phyloP scores from a whole-genome alignment of 2,888 invertebrate genomes.

The Lepidonotus clava region DNA sequence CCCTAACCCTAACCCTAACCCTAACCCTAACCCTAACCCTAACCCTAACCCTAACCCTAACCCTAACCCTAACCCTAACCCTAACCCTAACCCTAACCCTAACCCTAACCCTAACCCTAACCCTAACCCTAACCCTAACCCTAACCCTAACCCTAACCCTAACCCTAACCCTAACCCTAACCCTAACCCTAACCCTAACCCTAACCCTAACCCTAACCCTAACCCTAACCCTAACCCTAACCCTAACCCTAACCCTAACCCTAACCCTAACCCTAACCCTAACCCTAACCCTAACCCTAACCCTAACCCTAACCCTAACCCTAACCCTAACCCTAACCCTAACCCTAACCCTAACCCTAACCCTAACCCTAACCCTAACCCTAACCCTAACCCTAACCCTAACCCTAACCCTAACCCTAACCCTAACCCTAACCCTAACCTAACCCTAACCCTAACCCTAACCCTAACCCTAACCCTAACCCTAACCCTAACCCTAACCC shows the following conservation, averaged over 20 bases:
- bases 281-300: conserved; percentile 59
- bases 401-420: conserved; percentile 60
- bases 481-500: conserved; percentile 57
- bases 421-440: conserved; percentile 62
- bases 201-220: conserved; percentile 55
- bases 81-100: conserved; percentile 61
- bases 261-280: conserved; percentile 60
- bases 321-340: conserved; percentile 61
- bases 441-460: conserved; percentile 59
- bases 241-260: conserved; percentile 57
- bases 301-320: conserved; percentile 61
- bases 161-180: conserved; percentile 56
- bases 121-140: conserved; percentile 65
- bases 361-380: conserved; percentile 58
- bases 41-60: conserved; percentile 59
- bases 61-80: conserved; percentile 63
- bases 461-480: conserved; percentile 56
- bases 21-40: conserved; percentile 58
- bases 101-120: conserved; percentile 62
- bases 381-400: conserved; percentile 55
- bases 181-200: conserved; percentile 49
- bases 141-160: conserved; percentile 63
- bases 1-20: conserved; percentile 58
- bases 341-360: conserved; percentile 58
- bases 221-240: conserved; percentile 56